Evolutionary conservation across 1,140 invertebrate species (phyloP), one percentile per base, ranked within the genome.

Genomic region (Vanessa tameamea): DNA sequence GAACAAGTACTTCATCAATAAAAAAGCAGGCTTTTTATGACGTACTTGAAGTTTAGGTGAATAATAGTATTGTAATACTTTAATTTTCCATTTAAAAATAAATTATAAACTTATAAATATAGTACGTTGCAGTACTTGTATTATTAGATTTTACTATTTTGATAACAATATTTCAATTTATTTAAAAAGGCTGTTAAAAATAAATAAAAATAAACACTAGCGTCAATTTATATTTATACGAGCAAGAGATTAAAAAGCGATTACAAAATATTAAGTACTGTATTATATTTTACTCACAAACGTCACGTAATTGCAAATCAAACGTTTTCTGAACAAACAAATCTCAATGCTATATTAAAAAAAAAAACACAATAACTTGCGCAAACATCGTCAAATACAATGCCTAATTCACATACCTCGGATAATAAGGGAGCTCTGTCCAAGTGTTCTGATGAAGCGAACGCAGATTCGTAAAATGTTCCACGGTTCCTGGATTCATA

Each of bases 371-470:
- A 69, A 65, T 57, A 47, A 20, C 15, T 69, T 69, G 53, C n/a
- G 53, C 37, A 69, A 69, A 69, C 47, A 69, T 59, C 16, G 15
- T 23, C 15, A 50, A 50, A 50, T 50, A 50, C 50, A 55, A 20
- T 51, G 47, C 31, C 47, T 23, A 67, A 23, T 47, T 53, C n/a
- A 76, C 83, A 86, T 79, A 93, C 92, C 76, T 93, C 92, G 23
- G 89, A 87, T 51, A 91, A 83, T 70, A 92, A 85, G 72, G 91
- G 89, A 37, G 91, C 90, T 85, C 90, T 83, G 57, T 91, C 91
- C 31, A 92, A 77, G 74, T 92, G 87, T 69, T 92, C 91, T 23
- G 91, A 90, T 3, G 90, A 90, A 12, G 88, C 90, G 70, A 92
- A 92, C 0, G 90, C 87, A 0, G 89, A 88, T 72, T 91, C 90